Conservation (phyloP, 2,113 vertebrate genomes). For the Eulacestoma nigropectus region DNA sequence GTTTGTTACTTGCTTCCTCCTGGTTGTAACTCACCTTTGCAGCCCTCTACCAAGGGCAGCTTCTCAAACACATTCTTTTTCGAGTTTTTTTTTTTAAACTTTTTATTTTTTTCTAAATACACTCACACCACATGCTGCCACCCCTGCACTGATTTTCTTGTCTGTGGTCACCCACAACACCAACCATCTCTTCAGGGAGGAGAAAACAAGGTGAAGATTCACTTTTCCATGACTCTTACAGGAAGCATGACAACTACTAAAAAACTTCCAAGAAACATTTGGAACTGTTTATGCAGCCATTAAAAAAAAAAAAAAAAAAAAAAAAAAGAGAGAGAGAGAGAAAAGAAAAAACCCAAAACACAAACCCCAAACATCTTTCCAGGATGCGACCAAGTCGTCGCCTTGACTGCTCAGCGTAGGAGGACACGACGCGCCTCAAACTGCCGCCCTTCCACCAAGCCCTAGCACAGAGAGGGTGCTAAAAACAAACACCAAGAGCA, state of each 20-base stretch:
- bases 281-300: background rate
- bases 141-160: slow-evolving; percentile 8
- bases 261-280: background rate
- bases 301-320: no score
- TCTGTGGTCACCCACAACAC: slow-evolving; percentile 51
- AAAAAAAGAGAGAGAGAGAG: rapidly evolving
- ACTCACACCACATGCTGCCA: background rate
- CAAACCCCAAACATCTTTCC: background rate
- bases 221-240: slow-evolving; percentile 12
- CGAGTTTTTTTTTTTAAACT: rapidly evolving
- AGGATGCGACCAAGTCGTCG: background rate
- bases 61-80: background rate
- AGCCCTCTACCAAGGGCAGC: background rate
- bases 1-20: background rate
- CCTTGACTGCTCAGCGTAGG: background rate
- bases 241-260: background rate
- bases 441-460: background rate
- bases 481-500: background rate
- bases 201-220: slow-evolving; percentile 2
- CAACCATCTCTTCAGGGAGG: background rate
- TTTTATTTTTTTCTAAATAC: background rate
- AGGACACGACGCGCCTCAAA: background rate
- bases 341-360: background rate
- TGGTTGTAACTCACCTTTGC: background rate
- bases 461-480: background rate